Base-by-base conservation (phyloP, 2,797 vertebrate genomes). In the Syncerus caffer region DNA sequence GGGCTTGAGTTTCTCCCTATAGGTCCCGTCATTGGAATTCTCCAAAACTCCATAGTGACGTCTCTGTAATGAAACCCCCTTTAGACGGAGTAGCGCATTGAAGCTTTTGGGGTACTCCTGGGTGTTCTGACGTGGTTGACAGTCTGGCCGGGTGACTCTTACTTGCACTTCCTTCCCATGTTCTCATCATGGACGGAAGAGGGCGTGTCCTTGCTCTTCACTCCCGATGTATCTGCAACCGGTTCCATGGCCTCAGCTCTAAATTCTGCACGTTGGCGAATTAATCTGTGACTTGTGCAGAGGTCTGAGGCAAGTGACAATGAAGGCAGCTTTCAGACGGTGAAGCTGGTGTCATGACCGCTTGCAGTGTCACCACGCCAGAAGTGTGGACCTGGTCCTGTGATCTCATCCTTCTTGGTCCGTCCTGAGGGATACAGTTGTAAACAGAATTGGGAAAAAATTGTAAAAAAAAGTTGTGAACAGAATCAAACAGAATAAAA, bases 401-500 rank as follows among this genome's bases (percentile, higher is more conserved):
- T 80, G 64, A 55, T 38, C 17, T 55, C 92, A 10, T 58, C 62
- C 51, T 96, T 31, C 51, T 31, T 51, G 64, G 78, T 51, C 88
- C 1, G 11, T 92, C 90, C 74, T 90, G 45, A 97, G 89, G 89
- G 93, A 62, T 62, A 85, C 17, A 96, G 51, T 58, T 71, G 78
- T 55, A 90, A 94, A 90, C 83, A 95, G 78, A 97, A 94, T 95
- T 96, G 90, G 57, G 57, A 97, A 42, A 93, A 64, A 47, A 47
- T 34, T 34, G 34, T 34, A 34, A 34, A 34, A 34, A 34, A 34
- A 34, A 34, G 34, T 34, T 34, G 34, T 34, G 34, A 34, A 34
- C 34, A 34, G 34, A 34, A 34, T 34, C 34, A n/a, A n/a, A n/a
- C n/a, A n/a, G n/a, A n/a, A n/a, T n/a, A 97, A 42, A 93, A 64